phyloP scores from a whole-genome alignment of 2,888 invertebrate genomes.

The Diarsia brunnea region DNA sequence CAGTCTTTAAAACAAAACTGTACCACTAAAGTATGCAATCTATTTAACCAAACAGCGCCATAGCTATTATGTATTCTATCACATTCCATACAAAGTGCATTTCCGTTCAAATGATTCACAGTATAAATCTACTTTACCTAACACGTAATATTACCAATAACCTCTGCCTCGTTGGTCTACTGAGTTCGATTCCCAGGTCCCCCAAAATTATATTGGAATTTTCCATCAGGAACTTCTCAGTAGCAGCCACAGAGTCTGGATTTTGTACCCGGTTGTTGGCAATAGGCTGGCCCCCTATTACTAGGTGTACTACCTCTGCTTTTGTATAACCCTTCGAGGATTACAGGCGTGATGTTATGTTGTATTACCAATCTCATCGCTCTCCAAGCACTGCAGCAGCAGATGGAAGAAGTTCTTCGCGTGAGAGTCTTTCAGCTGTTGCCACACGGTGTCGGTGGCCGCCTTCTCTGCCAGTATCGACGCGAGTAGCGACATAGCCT shows the following conservation, averaged over 20 bases:
- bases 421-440: conserved; percentile 70
- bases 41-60: background rate
- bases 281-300: too few relatives aligned
- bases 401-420: conserved; percentile 73
- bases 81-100: background rate
- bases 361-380: conserved; percentile 76
- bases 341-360: too few relatives aligned
- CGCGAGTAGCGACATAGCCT: conserved; percentile 77
- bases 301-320: too few relatives aligned
- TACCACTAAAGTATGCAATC: background rate
- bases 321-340: too few relatives aligned
- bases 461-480: conserved; percentile 75
- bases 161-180: too few relatives aligned
- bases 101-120: background rate
- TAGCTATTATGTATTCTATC: background rate
- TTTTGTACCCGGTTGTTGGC: too few relatives aligned
- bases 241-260: too few relatives aligned
- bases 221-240: too few relatives aligned
- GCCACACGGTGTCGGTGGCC: conserved; percentile 79
- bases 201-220: too few relatives aligned
- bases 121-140: background rate
- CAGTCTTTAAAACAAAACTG: background rate
- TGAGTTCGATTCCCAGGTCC: too few relatives aligned
- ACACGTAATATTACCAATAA: conserved; percentile 71
- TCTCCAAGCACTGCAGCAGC: conserved; percentile 78